Conservation (phyloP, 2,797 vertebrate species). For the Eremophila alpestris region DNA sequence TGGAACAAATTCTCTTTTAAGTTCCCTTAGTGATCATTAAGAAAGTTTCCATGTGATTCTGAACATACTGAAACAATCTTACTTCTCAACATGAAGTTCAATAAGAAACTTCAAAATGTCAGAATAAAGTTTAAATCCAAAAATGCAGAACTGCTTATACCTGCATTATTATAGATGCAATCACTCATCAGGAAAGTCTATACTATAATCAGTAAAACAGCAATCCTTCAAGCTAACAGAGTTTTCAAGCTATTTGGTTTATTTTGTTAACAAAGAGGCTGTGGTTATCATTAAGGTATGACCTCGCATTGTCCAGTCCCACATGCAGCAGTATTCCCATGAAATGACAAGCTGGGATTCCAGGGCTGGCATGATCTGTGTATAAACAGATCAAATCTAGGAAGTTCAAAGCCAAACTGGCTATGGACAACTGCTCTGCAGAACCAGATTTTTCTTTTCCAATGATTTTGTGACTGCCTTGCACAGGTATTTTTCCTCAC, state of each 20-base stretch:
- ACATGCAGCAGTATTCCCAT: not conserved
- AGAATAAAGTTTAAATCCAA: not conserved
- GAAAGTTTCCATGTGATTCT: not conserved
- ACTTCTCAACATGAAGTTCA: not conserved
- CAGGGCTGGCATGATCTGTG: not conserved
- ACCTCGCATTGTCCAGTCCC: fast-evolving
- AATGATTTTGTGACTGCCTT: not conserved
- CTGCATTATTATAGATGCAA: not conserved
- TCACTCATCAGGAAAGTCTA: not conserved
- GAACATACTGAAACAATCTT: not conserved
- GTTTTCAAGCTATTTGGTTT: not conserved
- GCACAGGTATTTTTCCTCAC: not conserved
- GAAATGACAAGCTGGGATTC: not conserved
- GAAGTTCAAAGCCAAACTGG: not conserved
- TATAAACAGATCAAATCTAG: not conserved
- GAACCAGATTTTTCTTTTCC: not conserved
- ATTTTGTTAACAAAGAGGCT: not conserved
- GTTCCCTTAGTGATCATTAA: not conserved
- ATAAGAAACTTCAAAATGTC: not conserved
- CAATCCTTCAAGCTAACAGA: not conserved
- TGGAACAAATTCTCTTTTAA: not conserved
- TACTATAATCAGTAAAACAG: not conserved
- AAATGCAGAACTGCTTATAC: not conserved
- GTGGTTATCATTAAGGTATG: not conserved
- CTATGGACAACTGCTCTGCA: not conserved